phyloP scores from a whole-genome alignment of 2,113 vertebrate genomes.

The Notechis scutatus region DNA sequence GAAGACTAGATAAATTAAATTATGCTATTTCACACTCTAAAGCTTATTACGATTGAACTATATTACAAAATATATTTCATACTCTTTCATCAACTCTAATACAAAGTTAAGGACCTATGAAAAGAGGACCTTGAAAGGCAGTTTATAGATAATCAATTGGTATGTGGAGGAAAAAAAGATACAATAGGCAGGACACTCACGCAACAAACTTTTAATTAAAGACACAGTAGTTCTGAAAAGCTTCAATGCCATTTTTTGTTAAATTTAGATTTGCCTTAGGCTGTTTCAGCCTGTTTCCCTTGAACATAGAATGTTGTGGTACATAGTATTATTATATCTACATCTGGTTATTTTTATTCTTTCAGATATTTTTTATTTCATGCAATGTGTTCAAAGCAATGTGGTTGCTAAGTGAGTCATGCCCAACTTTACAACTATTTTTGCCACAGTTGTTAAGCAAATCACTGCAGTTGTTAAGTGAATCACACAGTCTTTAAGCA shows the following conservation, averaged over 20 bases:
- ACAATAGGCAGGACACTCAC: neutral
- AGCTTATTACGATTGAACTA: neutral
- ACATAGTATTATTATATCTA: neutral
- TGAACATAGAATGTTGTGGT: neutral
- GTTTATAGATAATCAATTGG: neutral
- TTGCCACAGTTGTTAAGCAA: neutral
- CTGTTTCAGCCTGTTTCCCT: no score
- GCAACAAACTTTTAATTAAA: neutral
- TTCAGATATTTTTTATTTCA: neutral
- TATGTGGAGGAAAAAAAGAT: neutral
- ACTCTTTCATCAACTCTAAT: neutral
- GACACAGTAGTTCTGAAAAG: neutral
- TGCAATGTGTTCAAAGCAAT: neutral
- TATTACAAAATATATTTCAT: neutral
- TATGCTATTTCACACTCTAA: neutral
- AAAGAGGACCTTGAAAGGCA: neutral
- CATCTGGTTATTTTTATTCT: neutral
- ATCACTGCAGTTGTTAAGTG: neutral
- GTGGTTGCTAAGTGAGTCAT: neutral
- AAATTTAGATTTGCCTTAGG: no score
- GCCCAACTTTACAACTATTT: neutral
- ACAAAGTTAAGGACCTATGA: neutral
- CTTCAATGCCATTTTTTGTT: neutral
- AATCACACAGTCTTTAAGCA: neutral
- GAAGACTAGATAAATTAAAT: neutral